A percentile compares a stretch with the other conserved stretches of the same genome.
These are phyloP conservation scores for Apeltes quadracus DNA, from an alignment of 2,113 vertebrate species.

Conservation along the genomic window DNA sequence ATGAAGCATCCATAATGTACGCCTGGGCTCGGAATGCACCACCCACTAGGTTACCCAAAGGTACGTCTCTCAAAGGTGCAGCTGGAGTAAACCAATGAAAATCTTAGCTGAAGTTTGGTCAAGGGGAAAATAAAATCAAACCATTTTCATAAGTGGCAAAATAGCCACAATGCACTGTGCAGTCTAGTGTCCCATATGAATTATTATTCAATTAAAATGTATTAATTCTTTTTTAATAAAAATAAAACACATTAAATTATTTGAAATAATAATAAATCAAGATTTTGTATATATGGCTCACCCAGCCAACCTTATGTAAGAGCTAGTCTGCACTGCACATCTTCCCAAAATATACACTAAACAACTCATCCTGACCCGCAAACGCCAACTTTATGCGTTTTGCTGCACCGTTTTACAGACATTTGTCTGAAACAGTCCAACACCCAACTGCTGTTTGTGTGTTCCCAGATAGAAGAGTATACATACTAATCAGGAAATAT, in stretches of 20 bases:
- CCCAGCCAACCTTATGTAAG: no score
- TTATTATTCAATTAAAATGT: no score
- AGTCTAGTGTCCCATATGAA: not conserved
- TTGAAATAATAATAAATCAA: no score
- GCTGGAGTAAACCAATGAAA: not conserved
- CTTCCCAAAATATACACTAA: no score
- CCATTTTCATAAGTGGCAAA: not conserved
- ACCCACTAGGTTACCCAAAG: slow-evolving; percentile 91
- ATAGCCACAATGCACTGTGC: not conserved
- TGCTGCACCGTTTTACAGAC: not conserved
- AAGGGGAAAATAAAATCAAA: no score
- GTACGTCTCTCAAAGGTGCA: slow-evolving; percentile 68
- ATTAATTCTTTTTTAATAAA: no score
- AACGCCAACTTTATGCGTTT: no score
- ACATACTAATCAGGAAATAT: not conserved
- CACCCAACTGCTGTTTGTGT: not conserved
- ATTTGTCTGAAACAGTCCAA: not conserved
- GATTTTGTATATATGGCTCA: no score
- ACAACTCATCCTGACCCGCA: no score
- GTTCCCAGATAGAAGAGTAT: not conserved
- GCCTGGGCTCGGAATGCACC: slow-evolving; percentile 97
- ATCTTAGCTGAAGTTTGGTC: no score
- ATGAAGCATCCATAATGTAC: slow-evolving; percentile 92
- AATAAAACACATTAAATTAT: no score
- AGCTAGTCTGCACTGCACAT: no score